Evolutionary conservation across 1,140 invertebrate species (phyloP).

Genomic region (Oryctes rhinoceros): DNA sequence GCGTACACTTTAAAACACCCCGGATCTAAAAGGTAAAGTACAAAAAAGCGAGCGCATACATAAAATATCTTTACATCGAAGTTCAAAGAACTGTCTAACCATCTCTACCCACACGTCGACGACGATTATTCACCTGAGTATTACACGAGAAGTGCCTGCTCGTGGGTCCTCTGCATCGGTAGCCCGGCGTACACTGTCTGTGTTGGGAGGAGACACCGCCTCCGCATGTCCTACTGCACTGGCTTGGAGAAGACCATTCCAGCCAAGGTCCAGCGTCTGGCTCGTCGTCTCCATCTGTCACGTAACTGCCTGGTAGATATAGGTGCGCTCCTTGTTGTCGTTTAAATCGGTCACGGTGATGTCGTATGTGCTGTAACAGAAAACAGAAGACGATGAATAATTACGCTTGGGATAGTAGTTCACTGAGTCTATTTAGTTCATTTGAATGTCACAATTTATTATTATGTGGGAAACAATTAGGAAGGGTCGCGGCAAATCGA

Average conservation of each 20-base stretch:
- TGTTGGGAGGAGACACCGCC: constrained; percentile 85
- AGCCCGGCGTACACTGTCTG: constrained; percentile 74
- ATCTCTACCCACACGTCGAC: constrained; percentile 10
- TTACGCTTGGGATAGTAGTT: not conserved
- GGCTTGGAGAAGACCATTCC: constrained; percentile 77
- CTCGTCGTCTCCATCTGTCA: constrained; percentile 68
- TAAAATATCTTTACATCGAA: not conserved
- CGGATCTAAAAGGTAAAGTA: not conserved
- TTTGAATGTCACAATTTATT: too few species aligned
- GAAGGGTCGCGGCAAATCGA: too few species aligned
- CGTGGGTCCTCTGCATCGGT: constrained; percentile 75
- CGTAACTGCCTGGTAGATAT: constrained; percentile 72
- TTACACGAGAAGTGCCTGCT: constrained; percentile 91
- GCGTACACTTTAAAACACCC: constrained; percentile 17
- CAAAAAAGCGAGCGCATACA: not conserved
- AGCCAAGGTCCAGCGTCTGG: constrained; percentile 72
- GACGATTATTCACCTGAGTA: constrained; percentile 71
- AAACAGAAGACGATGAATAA: constrained; percentile 3
- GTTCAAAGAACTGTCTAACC: constrained; percentile 12
- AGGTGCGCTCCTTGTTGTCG: constrained; percentile 76
- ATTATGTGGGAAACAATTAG: too few species aligned
- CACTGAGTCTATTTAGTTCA: too few species aligned
- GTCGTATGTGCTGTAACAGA: constrained; percentile 58
- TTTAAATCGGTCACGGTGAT: constrained; percentile 72
- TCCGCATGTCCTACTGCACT: constrained; percentile 87